Conservation (phyloP, 1,140 invertebrate species). For the Drosophila ambigua region DNA sequence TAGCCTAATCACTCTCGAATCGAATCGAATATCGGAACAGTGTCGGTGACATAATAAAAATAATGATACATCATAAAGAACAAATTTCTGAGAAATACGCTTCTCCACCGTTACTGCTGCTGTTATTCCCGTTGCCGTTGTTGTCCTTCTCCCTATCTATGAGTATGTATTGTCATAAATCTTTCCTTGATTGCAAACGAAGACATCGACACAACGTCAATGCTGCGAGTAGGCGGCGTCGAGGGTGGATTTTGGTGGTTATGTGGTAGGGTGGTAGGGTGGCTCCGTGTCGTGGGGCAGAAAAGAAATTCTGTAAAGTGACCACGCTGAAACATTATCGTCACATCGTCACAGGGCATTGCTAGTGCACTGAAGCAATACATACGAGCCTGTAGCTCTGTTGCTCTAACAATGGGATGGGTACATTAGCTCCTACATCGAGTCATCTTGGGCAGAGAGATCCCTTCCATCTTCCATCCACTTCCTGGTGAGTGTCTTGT, state of each 20-base stretch:
- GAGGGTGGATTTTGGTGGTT: constrained; percentile 2
- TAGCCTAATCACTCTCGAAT: constrained; percentile 77
- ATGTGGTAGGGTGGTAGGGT: no score
- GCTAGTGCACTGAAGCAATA: constrained; percentile 6
- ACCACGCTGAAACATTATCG: constrained; percentile 68
- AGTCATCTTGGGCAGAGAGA: not conserved
- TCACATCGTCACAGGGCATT: constrained; percentile 27
- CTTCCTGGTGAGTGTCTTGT: constrained; percentile 3
- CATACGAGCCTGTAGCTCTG: constrained; percentile 51
- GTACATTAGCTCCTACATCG: not conserved
- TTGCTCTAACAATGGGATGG: constrained; percentile 1
- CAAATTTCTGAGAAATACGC: constrained; percentile 42
- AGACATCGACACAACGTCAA: constrained; percentile 68
- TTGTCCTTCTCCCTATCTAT: constrained; percentile 7
- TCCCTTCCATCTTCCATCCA: not conserved
- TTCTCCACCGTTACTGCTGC: constrained; percentile 4
- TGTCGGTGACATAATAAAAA: constrained; percentile 76
- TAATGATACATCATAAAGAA: constrained; percentile 79
- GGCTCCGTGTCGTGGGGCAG: constrained; percentile 40
- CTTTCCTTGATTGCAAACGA: constrained; percentile 80
- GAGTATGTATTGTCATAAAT: constrained; percentile 72
- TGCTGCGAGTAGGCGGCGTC: not conserved
- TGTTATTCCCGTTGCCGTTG: not conserved
- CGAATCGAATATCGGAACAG: constrained; percentile 68
- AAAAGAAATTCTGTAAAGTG: constrained; percentile 65